Percentiles rank a stretch among this genome's conserved stretches.
These are phyloP conservation scores for Malaclemys terrapin DNA, from an alignment of 2,113 vertebrate species.

Conservation along the genomic window DNA sequence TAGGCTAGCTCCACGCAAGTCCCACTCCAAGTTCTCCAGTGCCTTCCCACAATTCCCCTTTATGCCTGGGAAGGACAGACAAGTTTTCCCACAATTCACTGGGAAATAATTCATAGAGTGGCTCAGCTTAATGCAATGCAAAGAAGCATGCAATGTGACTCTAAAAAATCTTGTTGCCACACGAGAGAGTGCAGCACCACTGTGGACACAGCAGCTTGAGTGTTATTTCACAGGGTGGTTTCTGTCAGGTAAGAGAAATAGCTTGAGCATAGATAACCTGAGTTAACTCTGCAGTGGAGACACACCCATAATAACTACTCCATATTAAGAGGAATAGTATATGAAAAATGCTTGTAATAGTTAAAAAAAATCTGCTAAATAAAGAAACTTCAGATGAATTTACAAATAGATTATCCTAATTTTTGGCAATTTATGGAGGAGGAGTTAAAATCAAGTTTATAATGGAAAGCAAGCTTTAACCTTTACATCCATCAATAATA, in stretches of 20 bases:
- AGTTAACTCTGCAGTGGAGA: conserved; percentile 31
- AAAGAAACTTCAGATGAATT: conserved; percentile 17
- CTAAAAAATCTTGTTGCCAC: conserved; percentile 26
- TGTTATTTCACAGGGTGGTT: not conserved
- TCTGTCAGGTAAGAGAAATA: not conserved
- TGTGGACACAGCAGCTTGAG: not conserved
- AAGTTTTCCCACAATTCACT: not conserved
- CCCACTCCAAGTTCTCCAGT: not conserved
- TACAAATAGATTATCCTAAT: conserved; percentile 47
- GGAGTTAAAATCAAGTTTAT: conserved; percentile 6
- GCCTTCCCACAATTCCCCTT: not conserved
- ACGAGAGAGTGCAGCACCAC: not conserved
- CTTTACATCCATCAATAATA: conserved; percentile 7
- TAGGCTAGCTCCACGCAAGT: not conserved
- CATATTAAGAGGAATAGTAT: conserved; percentile 45
- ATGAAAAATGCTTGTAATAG: conserved; percentile 24
- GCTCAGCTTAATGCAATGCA: not conserved
- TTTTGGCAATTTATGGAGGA: conserved; percentile 27
- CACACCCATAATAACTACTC: conserved; percentile 16
- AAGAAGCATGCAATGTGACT: conserved; percentile 29
- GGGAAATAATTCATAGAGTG: not conserved
- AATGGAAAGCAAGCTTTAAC: conserved; percentile 27
- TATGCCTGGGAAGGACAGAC: not conserved
- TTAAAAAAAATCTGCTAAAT: conserved; percentile 65
- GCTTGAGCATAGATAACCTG: not conserved